Base-by-base conservation (phyloP, 2,113 vertebrate species). In the Chlamydotis undulata region DNA sequence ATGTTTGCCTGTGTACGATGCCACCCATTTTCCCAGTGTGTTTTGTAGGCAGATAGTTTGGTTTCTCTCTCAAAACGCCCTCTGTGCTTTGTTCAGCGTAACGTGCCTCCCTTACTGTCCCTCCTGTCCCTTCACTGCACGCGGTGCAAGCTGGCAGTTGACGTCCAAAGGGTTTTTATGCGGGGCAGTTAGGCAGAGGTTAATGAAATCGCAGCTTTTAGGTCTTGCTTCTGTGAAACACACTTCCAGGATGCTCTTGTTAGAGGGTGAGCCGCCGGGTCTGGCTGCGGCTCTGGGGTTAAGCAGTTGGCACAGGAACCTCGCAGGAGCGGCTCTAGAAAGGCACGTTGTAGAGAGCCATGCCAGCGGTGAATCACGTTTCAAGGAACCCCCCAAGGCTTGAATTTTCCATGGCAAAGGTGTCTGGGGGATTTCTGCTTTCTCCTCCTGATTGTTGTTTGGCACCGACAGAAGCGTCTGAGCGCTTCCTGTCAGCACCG, bases 1-100 rank as follows among this genome's bases (percentile, higher is more conserved):
- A 19, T 12, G 28, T 43, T 53, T 31, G 47, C 73, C 65, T n/a
- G 6, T 19, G 1, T 10, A 2, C 12, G 7, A 21, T 14, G 25
- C 25, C 22, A 17, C n/a, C 17, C 5, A 0, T 14, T 59, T 31
- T 47, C 45, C 22, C 10, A 1, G 2, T 2, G 29, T 26, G 52
- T 9, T 83, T 35, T 35, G 2, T 19, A 7, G 65, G 4, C 7
- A 9, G n/a, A 19, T 39, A 11, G 19, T 68, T 47, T 9, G n/a
- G 17, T 74, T 74, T 55, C 43, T 7, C 21, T 49, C 6, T 22
- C 39, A 31, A 26, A 53, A 8, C 23, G 7, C 39, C 37, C 19
- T 12, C 57, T 65, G 26, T 41, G 37, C 26, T 69, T 17, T 47
- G 28, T 19, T 57, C 26, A 9, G 18, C 5, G 65, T 18, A 16